phyloP scores from a whole-genome alignment of 2,888 invertebrate species.

The Eupithecia subfuscata region DNA sequence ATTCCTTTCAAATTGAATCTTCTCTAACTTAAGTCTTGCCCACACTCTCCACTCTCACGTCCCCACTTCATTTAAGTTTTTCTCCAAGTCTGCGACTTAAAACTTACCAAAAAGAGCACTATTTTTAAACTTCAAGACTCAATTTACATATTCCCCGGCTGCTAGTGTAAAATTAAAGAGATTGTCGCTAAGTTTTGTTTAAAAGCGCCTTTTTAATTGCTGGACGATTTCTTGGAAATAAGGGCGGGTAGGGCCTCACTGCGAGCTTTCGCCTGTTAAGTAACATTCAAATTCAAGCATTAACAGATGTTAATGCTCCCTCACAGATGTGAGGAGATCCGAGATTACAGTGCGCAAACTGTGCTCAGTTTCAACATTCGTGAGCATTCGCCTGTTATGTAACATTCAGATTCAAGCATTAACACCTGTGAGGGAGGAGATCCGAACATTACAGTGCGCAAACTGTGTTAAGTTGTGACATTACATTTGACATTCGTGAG shows the following conservation, averaged over 20 bases:
- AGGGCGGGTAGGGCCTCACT: background rate
- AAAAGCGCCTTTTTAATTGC: slow-evolving; percentile 36
- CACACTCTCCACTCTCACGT: slow-evolving; percentile 50
- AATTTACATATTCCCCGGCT: slow-evolving; percentile 52
- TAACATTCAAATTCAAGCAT: too few relatives aligned
- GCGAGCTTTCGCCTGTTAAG: background rate
- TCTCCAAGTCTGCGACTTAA: slow-evolving; percentile 56
- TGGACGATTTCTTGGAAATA: slow-evolving; percentile 18
- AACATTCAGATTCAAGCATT: too few relatives aligned
- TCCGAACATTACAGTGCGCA: too few relatives aligned
- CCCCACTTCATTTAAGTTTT: slow-evolving; percentile 64
- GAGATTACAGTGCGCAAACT: too few relatives aligned
- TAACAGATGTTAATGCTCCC: too few relatives aligned
- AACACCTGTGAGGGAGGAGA: too few relatives aligned
- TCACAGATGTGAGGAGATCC: too few relatives aligned
- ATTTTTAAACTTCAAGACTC: slow-evolving; percentile 42
- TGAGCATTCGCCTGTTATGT: too few relatives aligned
- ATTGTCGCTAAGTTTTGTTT: slow-evolving; percentile 33
- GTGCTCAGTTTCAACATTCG: too few relatives aligned
- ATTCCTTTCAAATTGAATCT: background rate
- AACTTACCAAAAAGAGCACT: slow-evolving; percentile 61
- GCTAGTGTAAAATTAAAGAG: slow-evolving; percentile 48
- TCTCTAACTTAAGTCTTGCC: background rate
- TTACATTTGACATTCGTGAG: too few relatives aligned
- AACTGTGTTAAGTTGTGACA: too few relatives aligned